These are phyloP conservation scores for Rhinella marina DNA, from an alignment of 2,797 vertebrate genomes.

Conservation along the genomic window DNA sequence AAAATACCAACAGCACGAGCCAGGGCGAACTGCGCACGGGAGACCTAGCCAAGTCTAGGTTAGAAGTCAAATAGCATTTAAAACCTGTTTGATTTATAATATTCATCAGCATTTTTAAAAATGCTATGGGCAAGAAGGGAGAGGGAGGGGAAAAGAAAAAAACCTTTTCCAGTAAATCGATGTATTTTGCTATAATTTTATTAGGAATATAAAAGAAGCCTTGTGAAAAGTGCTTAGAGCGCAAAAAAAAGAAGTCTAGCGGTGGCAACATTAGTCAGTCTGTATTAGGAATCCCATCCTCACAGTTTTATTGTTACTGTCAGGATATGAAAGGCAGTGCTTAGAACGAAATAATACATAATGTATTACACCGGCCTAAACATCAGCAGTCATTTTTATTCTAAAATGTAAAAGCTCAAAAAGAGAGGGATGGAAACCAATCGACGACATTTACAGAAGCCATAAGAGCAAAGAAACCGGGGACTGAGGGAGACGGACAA, in stretches of 20 bases:
- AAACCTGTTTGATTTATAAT: slow-evolving; percentile 66
- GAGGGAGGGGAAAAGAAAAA: slow-evolving; percentile 62
- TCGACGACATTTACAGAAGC: slow-evolving; percentile 65
- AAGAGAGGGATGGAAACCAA: slow-evolving; percentile 65
- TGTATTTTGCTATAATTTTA: slow-evolving; percentile 88
- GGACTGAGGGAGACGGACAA: slow-evolving; percentile 9
- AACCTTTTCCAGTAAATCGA: slow-evolving; percentile 84
- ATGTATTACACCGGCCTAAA: slow-evolving; percentile 90
- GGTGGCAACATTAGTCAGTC: slow-evolving; percentile 97
- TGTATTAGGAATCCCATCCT: slow-evolving; percentile 99
- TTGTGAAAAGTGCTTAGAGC: slow-evolving; percentile 97
- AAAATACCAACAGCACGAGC: slow-evolving; percentile 5
- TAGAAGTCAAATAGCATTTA: slow-evolving; percentile 65
- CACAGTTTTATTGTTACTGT: slow-evolving; percentile 99
- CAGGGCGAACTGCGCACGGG: not conserved
- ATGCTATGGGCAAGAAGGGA: slow-evolving; percentile 63
- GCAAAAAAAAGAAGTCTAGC: slow-evolving; percentile 85
- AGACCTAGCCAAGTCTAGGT: slow-evolving; percentile 56
- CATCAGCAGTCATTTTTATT: slow-evolving; percentile 95
- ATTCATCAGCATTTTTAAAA: slow-evolving; percentile 69
- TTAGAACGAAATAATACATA: slow-evolving; percentile 99
- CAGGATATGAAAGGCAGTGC: slow-evolving; percentile 98
- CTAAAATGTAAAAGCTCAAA: slow-evolving; percentile 92
- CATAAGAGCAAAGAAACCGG: slow-evolving; percentile 11
- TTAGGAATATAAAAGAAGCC: slow-evolving; percentile 96